Conservation (phyloP, 2,797 vertebrate species). For the Ataeniobius toweri region DNA sequence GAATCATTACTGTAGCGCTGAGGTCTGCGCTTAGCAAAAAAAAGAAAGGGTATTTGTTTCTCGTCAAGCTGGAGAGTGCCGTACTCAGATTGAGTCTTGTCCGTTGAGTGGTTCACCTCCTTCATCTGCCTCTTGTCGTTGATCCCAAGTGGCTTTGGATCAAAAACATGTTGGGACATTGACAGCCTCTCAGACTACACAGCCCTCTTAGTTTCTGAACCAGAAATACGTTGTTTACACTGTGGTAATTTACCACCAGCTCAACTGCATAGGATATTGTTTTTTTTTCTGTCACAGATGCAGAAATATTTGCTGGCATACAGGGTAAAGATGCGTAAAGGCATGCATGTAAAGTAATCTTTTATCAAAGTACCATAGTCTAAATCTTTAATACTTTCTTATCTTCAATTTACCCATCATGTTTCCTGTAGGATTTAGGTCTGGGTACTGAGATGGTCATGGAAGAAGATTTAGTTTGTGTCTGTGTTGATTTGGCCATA, state of each 20-base stretch:
- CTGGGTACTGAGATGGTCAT: neutral
- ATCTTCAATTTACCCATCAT: neutral
- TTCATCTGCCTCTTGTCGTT: conserved; percentile 33
- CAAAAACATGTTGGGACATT: conserved; percentile 35
- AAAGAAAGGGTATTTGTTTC: conserved; percentile 44
- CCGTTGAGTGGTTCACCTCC: conserved; percentile 55
- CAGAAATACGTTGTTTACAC: conserved; percentile 46
- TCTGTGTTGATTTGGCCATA: neutral
- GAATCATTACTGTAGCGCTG: conserved; percentile 48
- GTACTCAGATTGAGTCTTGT: conserved; percentile 31
- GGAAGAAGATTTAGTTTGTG: neutral
- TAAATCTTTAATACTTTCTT: neutral
- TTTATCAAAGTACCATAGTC: neutral
- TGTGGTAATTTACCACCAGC: conserved; percentile 25
- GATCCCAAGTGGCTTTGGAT: conserved; percentile 38
- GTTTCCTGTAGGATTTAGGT: neutral
- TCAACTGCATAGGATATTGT: conserved; percentile 9
- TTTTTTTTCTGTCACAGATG: neutral
- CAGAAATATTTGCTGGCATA: neutral
- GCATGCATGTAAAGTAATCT: neutral
- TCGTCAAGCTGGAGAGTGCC: conserved; percentile 43
- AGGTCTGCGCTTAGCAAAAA: conserved; percentile 14
- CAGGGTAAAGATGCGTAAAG: neutral
- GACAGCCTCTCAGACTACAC: conserved; percentile 27
- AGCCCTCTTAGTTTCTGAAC: conserved; percentile 24